These are phyloP conservation scores for Pristionchus maxplancki DNA, from an alignment of 2,888 invertebrate genomes.

Conservation along the genomic window DNA sequence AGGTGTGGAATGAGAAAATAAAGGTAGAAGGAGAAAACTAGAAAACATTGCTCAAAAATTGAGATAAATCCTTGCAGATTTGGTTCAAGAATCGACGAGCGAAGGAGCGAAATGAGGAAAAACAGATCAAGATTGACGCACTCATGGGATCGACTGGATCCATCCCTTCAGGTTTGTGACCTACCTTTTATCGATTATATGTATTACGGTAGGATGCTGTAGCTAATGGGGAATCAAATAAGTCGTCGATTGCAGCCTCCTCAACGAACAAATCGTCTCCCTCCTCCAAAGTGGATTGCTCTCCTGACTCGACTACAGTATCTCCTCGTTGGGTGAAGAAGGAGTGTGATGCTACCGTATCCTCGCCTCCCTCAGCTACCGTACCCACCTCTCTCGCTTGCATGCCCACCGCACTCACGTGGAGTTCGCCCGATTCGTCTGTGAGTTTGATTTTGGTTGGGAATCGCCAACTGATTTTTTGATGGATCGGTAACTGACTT, in stretches of 20 bases:
- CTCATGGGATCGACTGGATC: background rate
- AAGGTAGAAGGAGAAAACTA: background rate
- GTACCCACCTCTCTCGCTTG: background rate
- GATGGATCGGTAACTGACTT: no score
- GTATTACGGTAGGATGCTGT: background rate
- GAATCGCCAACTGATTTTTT: background rate
- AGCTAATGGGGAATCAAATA: no score
- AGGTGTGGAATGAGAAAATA: background rate
- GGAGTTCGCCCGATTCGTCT: background rate
- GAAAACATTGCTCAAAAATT: background rate
- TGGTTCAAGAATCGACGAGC: slow-evolving; percentile 38
- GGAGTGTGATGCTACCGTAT: background rate
- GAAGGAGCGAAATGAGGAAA: background rate
- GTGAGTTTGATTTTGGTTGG: background rate
- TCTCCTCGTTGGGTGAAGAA: background rate
- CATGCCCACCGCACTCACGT: background rate
- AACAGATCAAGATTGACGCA: background rate
- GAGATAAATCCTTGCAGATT: background rate
- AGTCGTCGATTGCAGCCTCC: background rate
- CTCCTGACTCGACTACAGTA: slow-evolving; percentile 24
- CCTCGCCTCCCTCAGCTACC: background rate
- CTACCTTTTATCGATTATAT: background rate
- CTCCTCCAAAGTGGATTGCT: background rate
- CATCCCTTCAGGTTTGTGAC: background rate
- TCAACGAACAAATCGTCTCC: background rate